phyloP scores from a whole-genome alignment of 2,797 vertebrate genomes.

The Australoheros facetus region DNA sequence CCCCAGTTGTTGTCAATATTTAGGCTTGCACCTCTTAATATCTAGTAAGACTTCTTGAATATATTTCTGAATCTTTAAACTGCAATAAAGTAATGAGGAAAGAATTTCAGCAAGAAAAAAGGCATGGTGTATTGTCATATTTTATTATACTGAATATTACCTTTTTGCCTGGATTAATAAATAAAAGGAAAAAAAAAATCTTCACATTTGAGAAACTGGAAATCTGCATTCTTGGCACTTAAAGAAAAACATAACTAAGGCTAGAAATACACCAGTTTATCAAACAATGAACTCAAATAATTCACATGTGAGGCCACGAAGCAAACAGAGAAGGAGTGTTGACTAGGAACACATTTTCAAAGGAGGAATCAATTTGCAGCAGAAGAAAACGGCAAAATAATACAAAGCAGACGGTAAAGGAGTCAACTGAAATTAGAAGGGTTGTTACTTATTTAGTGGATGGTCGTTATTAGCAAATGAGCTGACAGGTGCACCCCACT shows the following conservation, averaged over 20 bases:
- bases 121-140: neutral
- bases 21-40: no score
- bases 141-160: neutral
- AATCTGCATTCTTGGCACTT: neutral
- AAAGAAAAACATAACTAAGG: neutral
- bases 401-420: conserved; percentile 65
- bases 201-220: neutral
- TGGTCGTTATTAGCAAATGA: conserved; percentile 77
- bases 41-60: neutral
- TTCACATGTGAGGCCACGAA: neutral
- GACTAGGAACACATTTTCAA: conserved; percentile 23
- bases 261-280: neutral
- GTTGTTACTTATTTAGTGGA: conserved; percentile 78
- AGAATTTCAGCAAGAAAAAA: neutral
- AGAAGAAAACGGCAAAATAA: conserved; percentile 69
- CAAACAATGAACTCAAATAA: neutral
- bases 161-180: neutral
- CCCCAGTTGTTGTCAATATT: no score
- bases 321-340: conserved; percentile 16
- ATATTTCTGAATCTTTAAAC: neutral
- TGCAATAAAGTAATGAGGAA: neutral
- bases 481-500: conserved; percentile 78
- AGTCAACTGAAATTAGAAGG: conserved; percentile 72
- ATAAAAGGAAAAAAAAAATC: neutral
- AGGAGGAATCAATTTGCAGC: conserved; percentile 46